These are phyloP conservation scores for Eudemis profundana DNA, from an alignment of 2,888 invertebrate species.

Conservation along the genomic window DNA sequence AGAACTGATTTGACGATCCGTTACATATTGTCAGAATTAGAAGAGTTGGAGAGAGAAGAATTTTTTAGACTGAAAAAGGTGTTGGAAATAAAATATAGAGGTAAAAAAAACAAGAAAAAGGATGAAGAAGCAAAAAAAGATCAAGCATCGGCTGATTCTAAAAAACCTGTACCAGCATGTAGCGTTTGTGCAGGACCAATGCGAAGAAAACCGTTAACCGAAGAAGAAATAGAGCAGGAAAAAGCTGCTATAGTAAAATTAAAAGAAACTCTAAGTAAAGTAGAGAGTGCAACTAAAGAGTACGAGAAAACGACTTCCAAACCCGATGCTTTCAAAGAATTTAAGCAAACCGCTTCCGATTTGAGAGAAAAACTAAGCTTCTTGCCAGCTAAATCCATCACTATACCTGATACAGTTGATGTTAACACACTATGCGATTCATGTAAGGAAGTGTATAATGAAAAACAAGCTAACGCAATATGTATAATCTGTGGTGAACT, in stretches of 20 bases:
- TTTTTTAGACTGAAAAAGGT: conserved; percentile 57
- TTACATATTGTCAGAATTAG: conserved; percentile 58
- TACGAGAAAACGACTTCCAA: neutral
- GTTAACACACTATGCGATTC: neutral
- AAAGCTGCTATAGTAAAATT: neutral
- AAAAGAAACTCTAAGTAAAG: neutral
- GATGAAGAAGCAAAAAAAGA: neutral
- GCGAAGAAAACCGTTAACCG: neutral
- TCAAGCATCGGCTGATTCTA: too few relatives aligned
- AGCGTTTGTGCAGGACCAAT: neutral
- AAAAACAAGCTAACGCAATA: neutral
- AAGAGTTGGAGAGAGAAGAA: conserved; percentile 63
- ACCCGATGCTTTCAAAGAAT: neutral
- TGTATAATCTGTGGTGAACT: conserved; percentile 6
- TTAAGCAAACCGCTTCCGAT: neutral
- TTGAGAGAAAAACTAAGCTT: neutral
- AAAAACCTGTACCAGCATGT: neutral
- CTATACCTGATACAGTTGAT: neutral
- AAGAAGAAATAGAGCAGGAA: neutral
- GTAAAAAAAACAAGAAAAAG: conserved; percentile 36
- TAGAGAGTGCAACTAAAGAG: conserved; percentile 5
- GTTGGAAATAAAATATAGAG: conserved; percentile 50
- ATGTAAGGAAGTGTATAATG: neutral
- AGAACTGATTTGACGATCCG: conserved; percentile 54
- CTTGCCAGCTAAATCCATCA: neutral